These are phyloP conservation scores for Peucedramus taeniatus DNA, from an alignment of 2,113 vertebrate genomes.

Conservation along the genomic window DNA sequence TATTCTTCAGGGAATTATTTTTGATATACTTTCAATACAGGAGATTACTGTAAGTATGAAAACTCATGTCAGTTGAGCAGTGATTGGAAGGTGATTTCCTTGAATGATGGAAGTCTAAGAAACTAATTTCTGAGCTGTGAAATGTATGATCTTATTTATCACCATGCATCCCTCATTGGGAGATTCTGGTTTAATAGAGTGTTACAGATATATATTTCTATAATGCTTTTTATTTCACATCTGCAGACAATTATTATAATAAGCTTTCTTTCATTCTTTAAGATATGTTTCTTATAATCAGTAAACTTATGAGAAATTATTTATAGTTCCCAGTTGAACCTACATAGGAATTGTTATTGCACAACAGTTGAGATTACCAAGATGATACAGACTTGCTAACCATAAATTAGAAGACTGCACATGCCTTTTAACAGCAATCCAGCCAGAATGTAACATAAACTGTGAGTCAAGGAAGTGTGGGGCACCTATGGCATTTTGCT, in stretches of 20 bases:
- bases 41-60: slow-evolving; percentile 30
- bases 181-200: slow-evolving; percentile 2
- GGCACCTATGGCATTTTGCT: background rate
- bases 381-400: background rate
- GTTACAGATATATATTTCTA: background rate
- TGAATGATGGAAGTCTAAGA: background rate
- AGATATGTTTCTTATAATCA: background rate
- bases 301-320: background rate
- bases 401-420: background rate
- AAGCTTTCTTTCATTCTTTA: background rate
- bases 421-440: background rate
- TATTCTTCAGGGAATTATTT: slow-evolving; percentile 28
- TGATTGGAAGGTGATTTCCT: slow-evolving; percentile 30
- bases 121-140: slow-evolving; percentile 25
- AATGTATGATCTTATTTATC: background rate
- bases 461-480: background rate
- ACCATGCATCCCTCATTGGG: background rate
- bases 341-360: background rate
- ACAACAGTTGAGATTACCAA: background rate
- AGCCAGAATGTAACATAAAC: background rate
- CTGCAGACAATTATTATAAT: slow-evolving; percentile 35
- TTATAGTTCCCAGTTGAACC: background rate
- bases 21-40: slow-evolving; percentile 6
- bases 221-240: background rate
- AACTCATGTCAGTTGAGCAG: slow-evolving; percentile 34